Evolutionary conservation across 2,113 vertebrate genomes (phyloP).

Genomic region (Stercorarius parasiticus): DNA sequence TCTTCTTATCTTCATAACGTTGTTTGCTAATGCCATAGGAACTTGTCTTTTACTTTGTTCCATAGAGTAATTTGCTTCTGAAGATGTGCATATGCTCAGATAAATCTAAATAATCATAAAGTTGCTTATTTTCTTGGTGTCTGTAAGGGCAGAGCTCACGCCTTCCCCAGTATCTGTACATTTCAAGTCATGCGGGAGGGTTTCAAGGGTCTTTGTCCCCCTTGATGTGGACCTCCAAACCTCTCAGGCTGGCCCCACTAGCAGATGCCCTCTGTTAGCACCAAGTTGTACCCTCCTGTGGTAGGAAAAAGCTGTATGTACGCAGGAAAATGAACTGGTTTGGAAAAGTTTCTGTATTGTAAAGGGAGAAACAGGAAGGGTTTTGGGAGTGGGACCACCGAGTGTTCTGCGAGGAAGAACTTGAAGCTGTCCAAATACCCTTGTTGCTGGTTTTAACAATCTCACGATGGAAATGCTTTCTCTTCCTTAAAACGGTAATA

Average conservation of each 20-base stretch:
- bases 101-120: background rate
- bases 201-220: background rate
- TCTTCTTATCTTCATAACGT: background rate
- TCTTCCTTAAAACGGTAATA: background rate
- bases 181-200: fast-evolving
- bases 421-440: background rate
- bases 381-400: background rate
- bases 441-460: fast-evolving
- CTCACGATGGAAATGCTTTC: background rate
- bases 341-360: background rate
- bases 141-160: background rate
- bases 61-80: background rate
- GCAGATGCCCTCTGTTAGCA: background rate
- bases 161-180: background rate
- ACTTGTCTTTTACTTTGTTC: background rate
- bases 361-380: background rate
- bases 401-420: background rate
- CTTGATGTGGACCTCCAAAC: fast-evolving
- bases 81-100: background rate
- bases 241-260: background rate
- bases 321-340: background rate
- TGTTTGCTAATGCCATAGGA: background rate
- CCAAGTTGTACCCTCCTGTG: background rate
- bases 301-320: background rate
- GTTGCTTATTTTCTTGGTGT: background rate